Conservation (phyloP, 53 echinoderm and acorn worm genomes). For the Patiria pectinifera region DNA sequence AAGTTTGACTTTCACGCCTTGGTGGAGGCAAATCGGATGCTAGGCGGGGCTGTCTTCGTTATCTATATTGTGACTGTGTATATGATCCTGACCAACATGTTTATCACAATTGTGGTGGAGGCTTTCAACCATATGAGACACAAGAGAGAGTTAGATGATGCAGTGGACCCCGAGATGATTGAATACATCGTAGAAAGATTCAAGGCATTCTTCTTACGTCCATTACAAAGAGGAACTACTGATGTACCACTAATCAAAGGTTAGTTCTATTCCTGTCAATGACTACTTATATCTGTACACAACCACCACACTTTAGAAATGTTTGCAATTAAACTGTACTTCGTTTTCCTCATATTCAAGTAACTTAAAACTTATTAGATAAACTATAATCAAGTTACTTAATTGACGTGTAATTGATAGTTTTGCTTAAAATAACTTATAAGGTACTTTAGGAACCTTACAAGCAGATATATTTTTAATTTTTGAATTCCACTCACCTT, state of each 20-base stretch:
- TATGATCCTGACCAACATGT: constrained; percentile 82
- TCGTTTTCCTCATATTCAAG: no score
- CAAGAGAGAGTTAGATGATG: neutral
- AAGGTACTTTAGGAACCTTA: no score
- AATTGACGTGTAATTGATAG: no score
- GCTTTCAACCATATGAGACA: constrained; percentile 66
- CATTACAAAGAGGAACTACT: constrained; percentile 6
- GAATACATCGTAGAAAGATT: constrained; percentile 66
- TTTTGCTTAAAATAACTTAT: no score
- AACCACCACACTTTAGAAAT: neutral
- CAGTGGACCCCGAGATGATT: constrained; percentile 56
- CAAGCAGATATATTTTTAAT: no score
- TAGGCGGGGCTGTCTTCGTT: constrained; percentile 74
- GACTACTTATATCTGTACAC: neutral
- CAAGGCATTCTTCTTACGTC: constrained; percentile 53
- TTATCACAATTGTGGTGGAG: constrained; percentile 81
- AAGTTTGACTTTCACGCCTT: constrained; percentile 79
- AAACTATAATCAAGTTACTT: no score
- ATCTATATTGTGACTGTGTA: constrained; percentile 76
- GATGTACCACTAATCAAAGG: neutral
- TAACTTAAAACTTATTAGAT: no score
- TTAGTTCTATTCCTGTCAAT: neutral
- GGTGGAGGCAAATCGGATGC: constrained; percentile 50
- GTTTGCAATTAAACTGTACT: no score
- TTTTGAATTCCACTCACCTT: neutral